A percentile compares a stretch with the other conserved stretches of the same genome.
These are phyloP conservation scores for Micropterix aruncella DNA, from an alignment of 2,888 invertebrate genomes.

Conservation along the genomic window DNA sequence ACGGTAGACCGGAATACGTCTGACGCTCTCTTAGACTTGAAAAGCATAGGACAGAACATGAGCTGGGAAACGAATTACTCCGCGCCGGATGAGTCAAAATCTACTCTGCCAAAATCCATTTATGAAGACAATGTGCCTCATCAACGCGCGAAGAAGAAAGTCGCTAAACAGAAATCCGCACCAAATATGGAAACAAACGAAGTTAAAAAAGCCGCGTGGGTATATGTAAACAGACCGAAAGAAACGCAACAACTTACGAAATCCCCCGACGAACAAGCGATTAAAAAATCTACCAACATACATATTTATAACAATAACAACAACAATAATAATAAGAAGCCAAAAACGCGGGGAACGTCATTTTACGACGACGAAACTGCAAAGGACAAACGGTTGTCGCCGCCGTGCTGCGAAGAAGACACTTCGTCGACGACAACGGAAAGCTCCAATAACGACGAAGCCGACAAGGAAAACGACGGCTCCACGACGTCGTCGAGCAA, in stretches of 20 bases:
- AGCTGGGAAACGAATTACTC: conserved; percentile 15
- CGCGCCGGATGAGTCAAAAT: conserved; percentile 7
- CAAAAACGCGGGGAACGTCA: background rate
- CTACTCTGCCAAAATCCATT: conserved; percentile 1
- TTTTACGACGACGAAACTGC: conserved; percentile 6
- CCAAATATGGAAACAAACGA: conserved; percentile 5
- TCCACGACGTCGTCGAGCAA: conserved; percentile 10
- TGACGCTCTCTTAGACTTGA: conserved; percentile 47
- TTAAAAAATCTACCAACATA: conserved; percentile 7
- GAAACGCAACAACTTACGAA: too few species aligned
- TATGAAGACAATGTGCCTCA: conserved; percentile 10
- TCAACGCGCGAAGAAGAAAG: conserved; percentile 5
- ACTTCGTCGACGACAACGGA: conserved; percentile 58
- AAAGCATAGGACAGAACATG: conserved; percentile 27
- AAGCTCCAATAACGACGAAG: conserved; percentile 47
- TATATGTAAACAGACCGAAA: too few species aligned
- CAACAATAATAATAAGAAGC: conserved; percentile 2
- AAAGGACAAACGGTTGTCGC: conserved; percentile 16
- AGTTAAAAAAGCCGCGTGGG: conserved; percentile 6
- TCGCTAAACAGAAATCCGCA: conserved; percentile 10
- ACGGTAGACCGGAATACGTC: conserved; percentile 35
- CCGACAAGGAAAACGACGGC: conserved; percentile 20
- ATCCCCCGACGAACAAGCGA: conserved; percentile 7
- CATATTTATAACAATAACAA: conserved; percentile 16
- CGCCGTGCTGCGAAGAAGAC: conserved; percentile 41